phyloP scores from a whole-genome alignment of 2,797 vertebrate genomes.

The Denticeps clupeoides region DNA sequence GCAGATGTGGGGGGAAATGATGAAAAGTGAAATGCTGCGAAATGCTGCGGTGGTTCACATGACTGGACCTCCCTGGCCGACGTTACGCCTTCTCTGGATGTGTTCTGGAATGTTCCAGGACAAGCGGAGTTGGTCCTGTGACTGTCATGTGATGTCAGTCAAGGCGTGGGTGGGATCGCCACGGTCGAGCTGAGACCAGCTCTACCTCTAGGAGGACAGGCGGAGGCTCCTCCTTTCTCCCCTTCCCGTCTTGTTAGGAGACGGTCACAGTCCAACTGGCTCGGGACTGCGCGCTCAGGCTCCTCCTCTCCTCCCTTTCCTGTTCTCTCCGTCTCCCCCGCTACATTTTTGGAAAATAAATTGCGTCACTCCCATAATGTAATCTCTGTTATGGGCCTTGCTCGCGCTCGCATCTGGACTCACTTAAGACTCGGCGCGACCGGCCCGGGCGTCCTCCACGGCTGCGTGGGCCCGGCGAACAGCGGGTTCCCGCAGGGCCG shows the following conservation, averaged over 20 bases:
- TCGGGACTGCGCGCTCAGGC: background rate
- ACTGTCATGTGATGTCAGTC: conserved; percentile 8
- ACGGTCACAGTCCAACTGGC: conserved; percentile 22
- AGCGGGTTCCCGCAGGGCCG: conserved; percentile 24
- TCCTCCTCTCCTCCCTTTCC: background rate
- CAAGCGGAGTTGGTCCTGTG: conserved; percentile 1
- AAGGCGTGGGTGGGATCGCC: conserved; percentile 1
- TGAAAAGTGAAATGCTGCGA: no score
- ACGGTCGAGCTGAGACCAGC: conserved; percentile 3
- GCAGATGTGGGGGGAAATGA: no score
- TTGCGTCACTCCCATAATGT: conserved; percentile 28
- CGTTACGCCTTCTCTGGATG: background rate
- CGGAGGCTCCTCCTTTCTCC: background rate
- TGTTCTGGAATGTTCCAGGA: background rate
- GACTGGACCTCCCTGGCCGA: background rate
- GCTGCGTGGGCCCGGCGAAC: conserved; percentile 20
- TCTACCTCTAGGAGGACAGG: no score
- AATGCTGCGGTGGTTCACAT: background rate
- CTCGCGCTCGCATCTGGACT: conserved; percentile 33
- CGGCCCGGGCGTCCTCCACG: conserved; percentile 11
- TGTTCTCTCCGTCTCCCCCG: conserved; percentile 9
- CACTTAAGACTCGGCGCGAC: conserved; percentile 25
- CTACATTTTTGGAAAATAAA: conserved; percentile 25
- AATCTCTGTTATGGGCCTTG: conserved; percentile 22
- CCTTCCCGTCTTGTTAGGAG: conserved; percentile 16